Percentiles rank a stretch among this genome's conserved stretches.
phyloP scores from a whole-genome alignment of 2,797 vertebrate species.

The Anabacerthia variegaticeps region DNA sequence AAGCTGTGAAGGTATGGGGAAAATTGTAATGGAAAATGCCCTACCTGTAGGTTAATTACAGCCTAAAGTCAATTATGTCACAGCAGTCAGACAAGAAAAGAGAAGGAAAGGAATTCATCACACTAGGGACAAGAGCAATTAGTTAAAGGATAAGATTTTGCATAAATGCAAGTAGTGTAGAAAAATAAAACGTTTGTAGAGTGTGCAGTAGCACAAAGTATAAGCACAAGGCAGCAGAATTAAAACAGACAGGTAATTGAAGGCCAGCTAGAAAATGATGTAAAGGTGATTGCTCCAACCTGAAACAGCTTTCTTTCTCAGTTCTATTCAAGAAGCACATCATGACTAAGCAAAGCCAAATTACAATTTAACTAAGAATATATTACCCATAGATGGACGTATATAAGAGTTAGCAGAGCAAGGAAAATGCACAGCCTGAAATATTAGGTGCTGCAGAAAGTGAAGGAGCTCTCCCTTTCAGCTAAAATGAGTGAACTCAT shows the following conservation, averaged over 20 bases:
- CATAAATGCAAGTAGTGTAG: background rate
- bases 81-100: background rate
- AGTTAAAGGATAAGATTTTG: constrained; percentile 18
- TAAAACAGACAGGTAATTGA: constrained; percentile 14
- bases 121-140: background rate
- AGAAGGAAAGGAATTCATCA: constrained; percentile 11
- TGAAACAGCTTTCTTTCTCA: background rate
- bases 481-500: background rate
- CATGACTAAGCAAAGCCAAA: background rate
- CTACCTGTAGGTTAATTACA: constrained; percentile 35
- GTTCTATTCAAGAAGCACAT: background rate
- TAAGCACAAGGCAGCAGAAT: background rate
- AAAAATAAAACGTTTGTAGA: background rate
- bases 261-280: background rate
- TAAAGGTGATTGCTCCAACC: background rate
- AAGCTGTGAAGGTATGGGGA: background rate
- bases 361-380: constrained; percentile 3
- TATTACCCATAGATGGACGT: background rate
- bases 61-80: background rate
- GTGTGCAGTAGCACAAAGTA: background rate
- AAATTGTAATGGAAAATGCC: background rate
- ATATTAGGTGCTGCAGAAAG: background rate
- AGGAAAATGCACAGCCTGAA: background rate
- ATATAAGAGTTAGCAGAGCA: background rate
- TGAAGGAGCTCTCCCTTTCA: background rate